phyloP scores from a whole-genome alignment of 2,888 invertebrate genomes.

The Heliconius aoede region DNA sequence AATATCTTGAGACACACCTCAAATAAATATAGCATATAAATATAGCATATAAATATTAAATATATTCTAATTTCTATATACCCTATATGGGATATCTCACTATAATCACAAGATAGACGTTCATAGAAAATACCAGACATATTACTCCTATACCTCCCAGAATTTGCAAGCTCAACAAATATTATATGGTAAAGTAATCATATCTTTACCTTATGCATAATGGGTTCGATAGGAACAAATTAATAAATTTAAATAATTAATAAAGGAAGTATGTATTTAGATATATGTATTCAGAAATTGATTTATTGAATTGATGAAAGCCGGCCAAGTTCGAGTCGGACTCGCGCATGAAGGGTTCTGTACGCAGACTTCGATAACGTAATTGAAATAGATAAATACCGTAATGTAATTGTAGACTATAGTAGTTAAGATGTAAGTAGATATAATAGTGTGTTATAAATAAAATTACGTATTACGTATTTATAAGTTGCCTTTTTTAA shows the following conservation, averaged over 20 bases:
- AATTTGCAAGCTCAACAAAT: constrained; percentile 33
- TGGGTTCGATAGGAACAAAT: constrained; percentile 42
- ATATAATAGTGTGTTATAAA: too few species aligned
- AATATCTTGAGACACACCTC: background rate
- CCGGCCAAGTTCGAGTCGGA: too few species aligned
- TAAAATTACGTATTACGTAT: too few species aligned
- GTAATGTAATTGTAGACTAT: too few species aligned
- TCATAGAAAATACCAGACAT: background rate
- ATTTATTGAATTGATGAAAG: too few species aligned
- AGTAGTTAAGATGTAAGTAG: too few species aligned
- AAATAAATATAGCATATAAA: too few species aligned
- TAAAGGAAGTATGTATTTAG: constrained; percentile 4
- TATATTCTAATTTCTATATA: background rate
- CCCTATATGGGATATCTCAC: background rate
- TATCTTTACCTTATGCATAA: constrained; percentile 40
- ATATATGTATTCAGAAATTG: constrained; percentile 8
- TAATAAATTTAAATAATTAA: constrained; percentile 32
- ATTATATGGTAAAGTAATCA: constrained; percentile 35
- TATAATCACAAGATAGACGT: background rate
- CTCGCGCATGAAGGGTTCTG: too few species aligned
- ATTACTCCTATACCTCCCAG: constrained; percentile 21
- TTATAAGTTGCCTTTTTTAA: too few species aligned
- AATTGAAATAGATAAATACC: too few species aligned
- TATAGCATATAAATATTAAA: background rate
- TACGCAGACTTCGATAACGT: too few species aligned